Evolutionary conservation across 2,888 invertebrate species (phyloP), one percentile per base, ranked within the genome.

Genomic region (Micoletzkya japonica): DNA sequence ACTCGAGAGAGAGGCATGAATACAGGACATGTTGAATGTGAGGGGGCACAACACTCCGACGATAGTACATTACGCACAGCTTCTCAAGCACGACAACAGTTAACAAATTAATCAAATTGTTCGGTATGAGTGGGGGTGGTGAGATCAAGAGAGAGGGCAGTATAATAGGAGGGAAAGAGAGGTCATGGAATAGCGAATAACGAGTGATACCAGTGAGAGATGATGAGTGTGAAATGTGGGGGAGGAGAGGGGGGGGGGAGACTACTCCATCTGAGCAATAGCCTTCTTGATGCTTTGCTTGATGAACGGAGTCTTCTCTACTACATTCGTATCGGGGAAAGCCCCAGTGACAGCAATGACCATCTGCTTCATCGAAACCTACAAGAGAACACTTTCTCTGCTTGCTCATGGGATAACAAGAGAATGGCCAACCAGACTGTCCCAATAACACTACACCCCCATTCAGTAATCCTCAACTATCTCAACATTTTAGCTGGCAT

Each of bases 321-420:
- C 37, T 2, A 66, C 17, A 20, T 52, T 20, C 10, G 64, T 30
- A 37, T 37, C 7, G 10, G 52, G 52, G 37, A 66, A 66, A 7
- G 52, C 52, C 14, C 54, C 37, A 28, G 36, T 54, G 4, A 66
- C 64, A 54, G 64, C 54, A 20, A 66, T 6, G 14, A 66, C 64
- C 64, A 66, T 66, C 54, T 66, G 64, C 37, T 66, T 66, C 64
- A 66, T 66, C n/a, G 37, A 37, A 36, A 66, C 64, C 64, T 66
- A 20, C 32, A 66, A 66, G 6, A 32, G 30, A 20, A 14, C 20
- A 44, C 44, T 10, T 10, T 44, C 10, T 44, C 20, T 20, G 17
- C 10, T 44, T 44, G 44, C 10, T 14, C 20, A 44, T 20, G 44
- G 44, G 10, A 44, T 14, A 17, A 14, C 44, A 7, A 44, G 10